Evolutionary conservation across 2,888 invertebrate genomes (phyloP), one percentile per base, ranked within the genome.

Genomic region (Gandaritis pyraliata): DNA sequence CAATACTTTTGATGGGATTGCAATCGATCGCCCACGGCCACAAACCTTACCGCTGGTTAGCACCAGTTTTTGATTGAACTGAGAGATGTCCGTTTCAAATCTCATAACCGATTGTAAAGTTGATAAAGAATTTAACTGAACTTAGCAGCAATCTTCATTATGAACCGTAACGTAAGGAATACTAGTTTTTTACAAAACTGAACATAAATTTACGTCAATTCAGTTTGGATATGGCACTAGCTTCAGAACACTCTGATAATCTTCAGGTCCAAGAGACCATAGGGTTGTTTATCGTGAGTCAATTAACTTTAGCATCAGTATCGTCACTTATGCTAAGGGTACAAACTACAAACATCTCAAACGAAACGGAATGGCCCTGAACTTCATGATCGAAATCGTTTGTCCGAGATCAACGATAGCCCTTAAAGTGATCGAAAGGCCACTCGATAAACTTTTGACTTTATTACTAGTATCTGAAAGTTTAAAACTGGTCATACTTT

Each of bases 1-100:
- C 80, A 72, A 82, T 82, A 81, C 80, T 79, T 81, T 81, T 80
- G 76, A 75, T 79, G 74, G 71, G 67, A 79, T 75, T 75, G 76
- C 75, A 76, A 77, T 77, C 75, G 74, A 80, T 80, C 76, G 76
- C 78, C 80, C 78, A 83, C 81, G 77, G 71, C 69, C 63, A 72
- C 73, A 76, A n/a, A 8, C 8, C 8, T 33, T 33, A 11, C 33
- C n/a, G n/a, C n/a, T n/a, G 33, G 33, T 38, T 36, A 46, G 52
- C 52, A 53, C 33, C 12, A 53, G 43, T 53, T 53, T 43, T 2
- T 33, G 16, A n/a, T 13, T 8, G 36, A 23, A 11, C 8, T 8
- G 41, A 15, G n/a, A 38, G 38, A n/a, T 5, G 41, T 8, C 1
- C 41, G 41, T 41, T 13, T 41, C 15, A 2, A 41, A 2, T 15